A percentile compares a stretch with the other conserved stretches of the same genome.
phyloP scores from a whole-genome alignment of 1,140 invertebrate species.

The Halictus rubicundus region DNA sequence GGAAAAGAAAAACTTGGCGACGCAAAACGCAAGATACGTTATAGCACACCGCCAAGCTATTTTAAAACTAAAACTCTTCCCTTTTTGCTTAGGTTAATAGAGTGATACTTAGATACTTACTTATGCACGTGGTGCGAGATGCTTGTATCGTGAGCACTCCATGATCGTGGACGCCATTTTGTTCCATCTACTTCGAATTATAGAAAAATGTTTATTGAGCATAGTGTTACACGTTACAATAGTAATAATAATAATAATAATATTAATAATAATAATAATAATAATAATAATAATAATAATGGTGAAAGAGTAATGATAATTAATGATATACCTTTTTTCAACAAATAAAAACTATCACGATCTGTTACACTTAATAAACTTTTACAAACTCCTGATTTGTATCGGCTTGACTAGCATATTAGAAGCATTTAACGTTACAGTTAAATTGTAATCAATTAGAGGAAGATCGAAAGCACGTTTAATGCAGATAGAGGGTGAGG shows the following conservation, averaged over 20 bases:
- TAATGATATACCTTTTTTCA: conserved; percentile 59
- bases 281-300: conserved; percentile 61
- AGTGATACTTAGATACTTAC: neutral
- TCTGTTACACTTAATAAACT: conserved; percentile 50
- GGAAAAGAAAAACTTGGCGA: neutral
- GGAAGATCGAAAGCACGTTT: conserved; percentile 49
- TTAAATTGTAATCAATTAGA: conserved; percentile 62
- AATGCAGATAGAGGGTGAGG: neutral
- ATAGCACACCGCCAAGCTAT: neutral
- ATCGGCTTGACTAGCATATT: conserved; percentile 77
- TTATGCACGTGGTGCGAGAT: neutral
- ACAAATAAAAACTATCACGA: conserved; percentile 52
- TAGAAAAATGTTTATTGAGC: conserved; percentile 80
- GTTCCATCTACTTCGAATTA: conserved; percentile 58
- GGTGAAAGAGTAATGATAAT: conserved; percentile 64
- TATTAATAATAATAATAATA: too few relatives aligned
- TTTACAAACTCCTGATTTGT: conserved; percentile 62
- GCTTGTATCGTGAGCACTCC: neutral
- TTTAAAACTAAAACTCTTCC: neutral
- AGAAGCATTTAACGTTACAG: conserved; percentile 68
- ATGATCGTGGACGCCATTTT: neutral
- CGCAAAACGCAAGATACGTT: neutral
- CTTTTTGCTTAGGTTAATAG: neutral
- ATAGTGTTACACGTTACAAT: conserved; percentile 76
- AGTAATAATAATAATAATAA: conserved; percentile 69